Base-by-base conservation (phyloP, 1,140 invertebrate species). In the Dreissena rostriformis region DNA sequence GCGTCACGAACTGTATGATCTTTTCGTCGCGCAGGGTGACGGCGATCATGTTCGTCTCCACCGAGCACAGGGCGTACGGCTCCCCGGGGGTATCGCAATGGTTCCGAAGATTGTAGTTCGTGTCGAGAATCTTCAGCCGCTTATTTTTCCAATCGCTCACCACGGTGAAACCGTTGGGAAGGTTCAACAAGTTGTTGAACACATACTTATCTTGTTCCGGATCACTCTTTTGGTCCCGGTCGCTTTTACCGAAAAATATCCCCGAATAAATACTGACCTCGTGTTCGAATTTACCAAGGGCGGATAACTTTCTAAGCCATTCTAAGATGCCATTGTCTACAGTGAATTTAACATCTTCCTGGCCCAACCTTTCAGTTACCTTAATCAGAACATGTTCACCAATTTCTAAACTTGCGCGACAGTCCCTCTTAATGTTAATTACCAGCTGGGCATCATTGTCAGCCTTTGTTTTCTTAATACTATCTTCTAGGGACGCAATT, bases 91-190 rank as follows among this genome's bases (percentile, higher is more conserved):
- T 39, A 24, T 82, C 80, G 68, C 80, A 82, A 49, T 82, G 80
- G 19, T 61, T 26, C 10, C 71, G 61, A 8, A 74, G 28, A 17
- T 29, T 39, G 26, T 82, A 82, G 1, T 67, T 68, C 1, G 11
- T 66, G 51, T 82, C 80, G 19, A 75, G 28, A 19, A 74, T 22
- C 24, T 75, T 82, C 22, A 82, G 24, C 15, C 65, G 11, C 55
- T 73, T 74, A 51, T 82, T 82, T 4, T 82, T 82, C 72, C 71
- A 75, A 51, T 82, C 80, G 14, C 70, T 75, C 8, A 82, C 51
- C 11, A 82, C 49, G 11, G 70, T 73, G 1, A 55, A 55, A 11
- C 79, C 79, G 17, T 82, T 49, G 0, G 79, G 70, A 17, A 82
- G 68, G 24, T 82, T 82, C 52, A 71, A 19, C 14, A 55, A 73